A percentile compares a stretch with the other conserved stretches of the same genome.
phyloP scores from a whole-genome alignment of 1,140 invertebrate species.

The Mercenaria mercenaria region DNA sequence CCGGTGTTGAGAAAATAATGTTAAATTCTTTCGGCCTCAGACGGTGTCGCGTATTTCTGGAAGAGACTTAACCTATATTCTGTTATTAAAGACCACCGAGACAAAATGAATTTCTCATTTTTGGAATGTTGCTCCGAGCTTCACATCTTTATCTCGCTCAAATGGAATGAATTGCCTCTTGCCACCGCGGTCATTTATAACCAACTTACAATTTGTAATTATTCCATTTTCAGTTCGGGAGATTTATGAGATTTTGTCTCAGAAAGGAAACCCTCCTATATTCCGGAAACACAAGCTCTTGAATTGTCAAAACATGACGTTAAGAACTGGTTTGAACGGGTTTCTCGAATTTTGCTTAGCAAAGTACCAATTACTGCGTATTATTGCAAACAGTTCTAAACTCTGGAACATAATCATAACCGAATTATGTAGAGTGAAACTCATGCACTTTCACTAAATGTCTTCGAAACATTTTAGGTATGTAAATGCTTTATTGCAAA shows the following conservation, averaged over 20 bases:
- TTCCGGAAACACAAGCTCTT: not conserved
- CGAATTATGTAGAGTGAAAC: too few relatives aligned
- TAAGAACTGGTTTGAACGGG: not conserved
- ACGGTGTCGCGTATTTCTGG: not conserved
- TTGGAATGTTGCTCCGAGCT: conserved; percentile 12
- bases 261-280: not conserved
- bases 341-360: not conserved
- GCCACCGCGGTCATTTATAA: conserved; percentile 41
- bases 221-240: conserved; percentile 51
- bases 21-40: not conserved
- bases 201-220: conserved; percentile 55
- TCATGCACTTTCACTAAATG: too few relatives aligned
- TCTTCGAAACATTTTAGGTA: too few relatives aligned
- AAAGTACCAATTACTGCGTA: too few relatives aligned
- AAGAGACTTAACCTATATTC: not conserved
- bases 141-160: conserved; percentile 19
- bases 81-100: conserved; percentile 48
- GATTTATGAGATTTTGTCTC: conserved; percentile 47
- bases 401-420: too few relatives aligned
- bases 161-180: conserved; percentile 50
- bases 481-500: too few relatives aligned
- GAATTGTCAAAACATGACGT: conserved; percentile 20
- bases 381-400: too few relatives aligned
- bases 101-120: conserved; percentile 61
- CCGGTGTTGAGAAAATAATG: too few relatives aligned